phyloP scores from a whole-genome alignment of 2,888 invertebrate species.

The Stenotaenia linearis region DNA sequence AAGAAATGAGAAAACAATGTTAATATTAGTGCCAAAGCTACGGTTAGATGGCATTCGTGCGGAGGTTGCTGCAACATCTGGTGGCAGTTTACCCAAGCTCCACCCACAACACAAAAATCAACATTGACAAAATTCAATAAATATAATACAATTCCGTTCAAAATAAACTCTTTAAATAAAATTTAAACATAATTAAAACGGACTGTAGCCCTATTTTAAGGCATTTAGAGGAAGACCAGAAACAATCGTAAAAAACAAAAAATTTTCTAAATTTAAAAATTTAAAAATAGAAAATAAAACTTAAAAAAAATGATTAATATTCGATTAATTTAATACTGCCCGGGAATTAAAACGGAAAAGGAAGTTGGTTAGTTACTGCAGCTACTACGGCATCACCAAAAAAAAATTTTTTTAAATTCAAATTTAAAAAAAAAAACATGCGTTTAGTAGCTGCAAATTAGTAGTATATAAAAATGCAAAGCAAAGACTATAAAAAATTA shows the following conservation, averaged over 20 bases:
- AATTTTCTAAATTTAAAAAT: background rate
- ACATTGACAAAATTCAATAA: background rate
- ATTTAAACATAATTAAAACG: background rate
- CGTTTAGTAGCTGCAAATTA: background rate
- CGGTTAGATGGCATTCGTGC: slow-evolving; percentile 13
- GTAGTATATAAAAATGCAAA: background rate
- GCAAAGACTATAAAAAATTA: background rate
- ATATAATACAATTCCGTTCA: background rate
- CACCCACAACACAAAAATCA: background rate
- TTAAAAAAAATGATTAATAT: background rate
- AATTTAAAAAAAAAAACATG: background rate
- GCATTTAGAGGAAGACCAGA: slow-evolving; percentile 28
- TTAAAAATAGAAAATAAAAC: background rate
- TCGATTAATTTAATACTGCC: background rate
- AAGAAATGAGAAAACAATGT: slow-evolving; percentile 7
- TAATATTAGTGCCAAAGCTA: slow-evolving; percentile 21
- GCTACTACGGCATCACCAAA: background rate
- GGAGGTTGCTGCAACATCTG: background rate
- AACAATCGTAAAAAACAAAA: background rate
- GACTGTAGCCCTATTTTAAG: background rate
- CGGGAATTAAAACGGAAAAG: background rate
- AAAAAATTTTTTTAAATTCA: background rate
- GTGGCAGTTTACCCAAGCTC: slow-evolving; percentile 13
- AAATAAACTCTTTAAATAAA: background rate
- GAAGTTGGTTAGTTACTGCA: background rate